A percentile compares a stretch with the other conserved stretches of the same genome.
Conservation (phyloP, 2,113 vertebrate species). For the Edolisoma coerulescens region DNA sequence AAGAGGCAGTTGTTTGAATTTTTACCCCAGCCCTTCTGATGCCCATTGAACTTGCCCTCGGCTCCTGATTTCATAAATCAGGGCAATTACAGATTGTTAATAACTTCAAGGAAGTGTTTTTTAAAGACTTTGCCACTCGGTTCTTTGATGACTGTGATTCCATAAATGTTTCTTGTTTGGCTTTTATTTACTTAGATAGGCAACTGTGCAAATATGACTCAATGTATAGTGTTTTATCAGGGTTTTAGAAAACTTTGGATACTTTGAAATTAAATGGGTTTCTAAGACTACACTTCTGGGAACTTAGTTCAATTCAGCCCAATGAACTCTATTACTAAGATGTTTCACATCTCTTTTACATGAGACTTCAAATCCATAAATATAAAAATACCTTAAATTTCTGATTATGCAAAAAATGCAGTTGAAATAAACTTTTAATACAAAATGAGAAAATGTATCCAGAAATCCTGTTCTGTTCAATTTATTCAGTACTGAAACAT, state of each 20-base stretch:
- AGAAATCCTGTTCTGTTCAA: background rate
- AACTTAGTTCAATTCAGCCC: background rate
- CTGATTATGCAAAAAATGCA: background rate
- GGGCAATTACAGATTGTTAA: background rate
- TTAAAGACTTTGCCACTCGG: background rate
- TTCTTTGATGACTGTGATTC: background rate
- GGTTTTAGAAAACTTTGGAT: background rate
- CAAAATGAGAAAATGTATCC: background rate
- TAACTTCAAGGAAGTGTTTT: background rate
- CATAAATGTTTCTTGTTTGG: background rate
- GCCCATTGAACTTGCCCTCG: background rate
- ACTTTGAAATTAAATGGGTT: background rate
- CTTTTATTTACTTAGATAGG: background rate
- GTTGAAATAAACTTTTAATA: background rate
- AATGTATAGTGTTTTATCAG: background rate
- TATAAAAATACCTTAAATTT: background rate
- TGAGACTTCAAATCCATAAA: background rate
- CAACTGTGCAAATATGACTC: background rate
- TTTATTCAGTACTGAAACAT: background rate
- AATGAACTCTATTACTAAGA: background rate
- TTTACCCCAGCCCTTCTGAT: background rate
- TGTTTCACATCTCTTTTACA: accelerated
- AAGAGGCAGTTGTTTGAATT: background rate
- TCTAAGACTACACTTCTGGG: background rate
- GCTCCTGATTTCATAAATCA: background rate